Evolutionary conservation across 1,140 invertebrate genomes (phyloP), one percentile per base, ranked within the genome.

Genomic region (Lucilia cuprina): DNA sequence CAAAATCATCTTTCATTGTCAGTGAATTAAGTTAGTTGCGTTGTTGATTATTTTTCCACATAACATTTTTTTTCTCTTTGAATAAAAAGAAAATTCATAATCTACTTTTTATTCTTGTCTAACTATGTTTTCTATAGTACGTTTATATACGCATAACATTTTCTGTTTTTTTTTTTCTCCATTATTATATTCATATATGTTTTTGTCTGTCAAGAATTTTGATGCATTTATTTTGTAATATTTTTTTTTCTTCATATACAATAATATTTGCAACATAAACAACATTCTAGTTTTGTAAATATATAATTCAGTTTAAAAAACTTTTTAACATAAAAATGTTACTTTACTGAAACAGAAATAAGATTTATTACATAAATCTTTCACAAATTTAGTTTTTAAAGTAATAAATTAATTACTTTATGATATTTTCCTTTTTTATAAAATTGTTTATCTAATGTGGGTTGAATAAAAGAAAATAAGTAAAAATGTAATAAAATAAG

Each of bases 1-100:
- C n/a, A 70, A 70, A 21, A 70, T 70, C 65, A 70, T 70, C 65
- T 70, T 70, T 70, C 65, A 70, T 70, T 70, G 65, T 70, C 65
- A 70, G 65, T 70, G 65, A 21, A 70, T 70, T 70, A 70, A 70
- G 65, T 70, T 70, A 21, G 65, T 70, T 21, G 14, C 14, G 55
- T 60, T 60, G 14, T 60, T 60, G 14, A 41, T 60, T 60, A 17
- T 60, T 70, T 70, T 70, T 10, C 12, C 19, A 70, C 19, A 70
- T 0, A 70, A 12, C 8, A n/a, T n/a, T n/a, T n/a, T n/a, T n/a
- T 21, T 70, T 70, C 8, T 17, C 2, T 60, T 9, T 70, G 21
- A 55, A 55, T 55, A 70, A 19, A 17, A 70, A 21, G 9, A 21
- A 70, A 25, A 9, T 70, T 70, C n/a, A 70, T 70, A 70, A 70